Evolutionary conservation across 1,140 invertebrate genomes (phyloP).

Genomic region (Micrasema minimum): DNA sequence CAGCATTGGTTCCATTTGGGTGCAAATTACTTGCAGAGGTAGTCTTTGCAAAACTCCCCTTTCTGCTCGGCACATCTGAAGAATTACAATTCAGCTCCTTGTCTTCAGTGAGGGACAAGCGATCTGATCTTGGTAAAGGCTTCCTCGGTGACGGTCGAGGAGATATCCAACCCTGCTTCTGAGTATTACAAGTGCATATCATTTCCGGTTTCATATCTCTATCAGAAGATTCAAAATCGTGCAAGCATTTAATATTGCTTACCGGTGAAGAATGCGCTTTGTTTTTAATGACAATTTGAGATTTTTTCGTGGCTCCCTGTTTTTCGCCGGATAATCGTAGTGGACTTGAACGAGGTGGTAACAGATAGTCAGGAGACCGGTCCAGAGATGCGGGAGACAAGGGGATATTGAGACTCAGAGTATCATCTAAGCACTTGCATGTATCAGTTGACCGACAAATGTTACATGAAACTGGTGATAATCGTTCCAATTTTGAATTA

Average conservation of each 20-base stretch:
- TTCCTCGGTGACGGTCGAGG: constrained; percentile 45
- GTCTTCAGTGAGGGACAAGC: constrained; percentile 39
- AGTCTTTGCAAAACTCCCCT: constrained; percentile 29
- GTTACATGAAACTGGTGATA: constrained; percentile 38
- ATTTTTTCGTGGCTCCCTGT: constrained; percentile 36
- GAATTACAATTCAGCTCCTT: constrained; percentile 21
- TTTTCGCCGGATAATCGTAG: constrained; percentile 35
- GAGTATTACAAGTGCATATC: constrained; percentile 43
- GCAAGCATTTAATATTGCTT: constrained; percentile 27
- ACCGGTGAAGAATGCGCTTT: constrained; percentile 27
- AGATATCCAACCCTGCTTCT: constrained; percentile 38
- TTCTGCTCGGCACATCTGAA: neutral
- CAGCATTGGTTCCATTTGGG: constrained; percentile 6
- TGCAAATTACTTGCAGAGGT: constrained; percentile 17
- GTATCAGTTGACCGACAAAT: constrained; percentile 45
- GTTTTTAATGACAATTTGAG: constrained; percentile 38
- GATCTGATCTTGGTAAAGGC: constrained; percentile 36
- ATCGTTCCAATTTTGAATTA: constrained; percentile 41
- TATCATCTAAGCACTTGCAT: constrained; percentile 45
- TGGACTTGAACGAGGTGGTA: constrained; percentile 40
- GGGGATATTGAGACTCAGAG: constrained; percentile 35
- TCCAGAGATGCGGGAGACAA: constrained; percentile 27
- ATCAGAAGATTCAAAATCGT: constrained; percentile 27
- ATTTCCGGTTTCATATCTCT: constrained; percentile 35
- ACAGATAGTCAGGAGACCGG: constrained; percentile 27